phyloP scores from a whole-genome alignment of 2,113 vertebrate genomes.

The Rhinolophus ferrumequinum region DNA sequence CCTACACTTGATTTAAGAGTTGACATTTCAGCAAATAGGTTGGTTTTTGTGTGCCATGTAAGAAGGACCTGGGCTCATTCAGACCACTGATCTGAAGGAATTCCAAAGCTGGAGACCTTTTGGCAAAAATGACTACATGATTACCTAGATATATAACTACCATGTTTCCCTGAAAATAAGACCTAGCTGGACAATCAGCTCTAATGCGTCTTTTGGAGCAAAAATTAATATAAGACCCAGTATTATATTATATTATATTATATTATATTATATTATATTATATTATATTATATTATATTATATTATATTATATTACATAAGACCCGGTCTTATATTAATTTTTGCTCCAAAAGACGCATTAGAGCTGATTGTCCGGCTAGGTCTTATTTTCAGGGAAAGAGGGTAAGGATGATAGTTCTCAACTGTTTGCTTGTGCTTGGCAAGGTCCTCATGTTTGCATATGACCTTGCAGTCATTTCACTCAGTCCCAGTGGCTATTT shows the following conservation, averaged over 20 bases:
- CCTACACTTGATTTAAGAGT: not conserved
- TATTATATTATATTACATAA: no score
- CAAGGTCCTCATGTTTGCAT: not conserved
- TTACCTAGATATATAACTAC: not conserved
- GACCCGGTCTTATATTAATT: no score
- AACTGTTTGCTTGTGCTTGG: not conserved
- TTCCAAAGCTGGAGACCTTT: not conserved
- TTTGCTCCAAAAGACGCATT: no score
- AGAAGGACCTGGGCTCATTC: not conserved
- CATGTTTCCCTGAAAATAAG: no score
- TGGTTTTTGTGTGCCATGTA: not conserved
- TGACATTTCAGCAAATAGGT: not conserved
- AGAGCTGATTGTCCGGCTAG: no score
- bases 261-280: no score
- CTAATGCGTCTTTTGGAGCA: no score
- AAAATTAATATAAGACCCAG: no score
- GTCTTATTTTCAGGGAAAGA: no score
- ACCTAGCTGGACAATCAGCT: no score
- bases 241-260: no score
- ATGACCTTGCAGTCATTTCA: not conserved
- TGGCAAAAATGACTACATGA: not conserved
- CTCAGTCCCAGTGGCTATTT: not conserved
- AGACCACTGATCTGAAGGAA: not conserved
- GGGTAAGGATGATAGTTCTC: not conserved
- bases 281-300: no score